Base-by-base conservation (phyloP, 2,797 vertebrate genomes). In the Prionace glauca region DNA sequence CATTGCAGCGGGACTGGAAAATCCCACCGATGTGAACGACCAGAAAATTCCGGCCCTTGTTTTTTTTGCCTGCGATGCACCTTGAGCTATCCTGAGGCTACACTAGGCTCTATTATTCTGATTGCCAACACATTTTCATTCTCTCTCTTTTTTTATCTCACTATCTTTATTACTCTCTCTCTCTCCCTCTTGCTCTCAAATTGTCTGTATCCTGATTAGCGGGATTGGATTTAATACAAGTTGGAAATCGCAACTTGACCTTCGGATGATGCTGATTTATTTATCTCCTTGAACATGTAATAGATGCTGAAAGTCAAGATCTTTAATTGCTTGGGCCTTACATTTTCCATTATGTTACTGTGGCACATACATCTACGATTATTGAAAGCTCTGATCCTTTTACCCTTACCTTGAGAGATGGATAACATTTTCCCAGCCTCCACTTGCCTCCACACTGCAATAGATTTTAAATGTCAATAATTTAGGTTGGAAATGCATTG, bases 381-480 rank as follows among this genome's bases (percentile, higher is more conserved):
- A 67, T 92, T 67, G 60, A 36, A 36, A 65, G 62, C 62, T 29
- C 22, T 67, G 62, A 22, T n/a, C 20, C 56, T 36, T 32, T n/a
- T 36, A 36, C 60, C 0, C 18, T 9, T 67, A 22, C 1, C 32
- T 90, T 67, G 62, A 65, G 62, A 62, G 22, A 20, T 67, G 62
- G 32, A 67, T 88, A 88, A 88, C 67, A 36, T 67, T 67, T 67
- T 92, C n/a, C 67, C 88, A 8, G 65, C 62, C 88, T 92, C 88
- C 9, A n/a, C 0, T 67, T 60, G 20, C 20, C 50, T 67, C 60
- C 60, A 65, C 60, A 32, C 60, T 91, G 62, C 60, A 92, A 67
- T 67, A 92, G 88, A 92, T 67, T 92, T 22, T 65, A 67, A 41
- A 36, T 92, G 88, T 36, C 32, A 22, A 92, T 92, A 36, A 92